These are phyloP conservation scores for Morone saxatilis DNA, from an alignment of 2,113 vertebrate species.

Conservation along the genomic window DNA sequence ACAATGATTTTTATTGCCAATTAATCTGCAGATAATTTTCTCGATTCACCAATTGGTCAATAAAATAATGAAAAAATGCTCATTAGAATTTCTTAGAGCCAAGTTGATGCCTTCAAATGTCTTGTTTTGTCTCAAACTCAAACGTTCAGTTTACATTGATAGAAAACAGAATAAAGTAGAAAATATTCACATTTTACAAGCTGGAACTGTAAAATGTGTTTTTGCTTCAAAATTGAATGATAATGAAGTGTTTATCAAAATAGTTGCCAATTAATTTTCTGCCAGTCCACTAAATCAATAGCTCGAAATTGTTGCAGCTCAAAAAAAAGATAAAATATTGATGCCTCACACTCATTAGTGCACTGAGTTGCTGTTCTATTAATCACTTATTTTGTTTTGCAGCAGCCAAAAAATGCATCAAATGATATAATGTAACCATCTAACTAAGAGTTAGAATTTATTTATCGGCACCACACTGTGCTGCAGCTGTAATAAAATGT, in stretches of 20 bases:
- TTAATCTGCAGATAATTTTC: neutral
- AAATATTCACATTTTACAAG: neutral
- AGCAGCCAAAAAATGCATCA: conserved; percentile 4
- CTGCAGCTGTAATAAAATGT: conserved; percentile 25
- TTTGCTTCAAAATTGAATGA: neutral
- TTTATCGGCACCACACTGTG: conserved; percentile 12
- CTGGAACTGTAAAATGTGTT: neutral
- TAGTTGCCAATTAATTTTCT: neutral
- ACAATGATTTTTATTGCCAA: too few relatives aligned
- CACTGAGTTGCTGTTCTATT: neutral
- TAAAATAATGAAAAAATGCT: too few relatives aligned
- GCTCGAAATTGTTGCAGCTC: neutral
- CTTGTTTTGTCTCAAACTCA: too few relatives aligned
- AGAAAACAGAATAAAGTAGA: neutral
- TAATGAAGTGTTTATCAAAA: neutral
- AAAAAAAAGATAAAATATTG: neutral
- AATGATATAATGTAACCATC: neutral
- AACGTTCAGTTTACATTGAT: neutral
- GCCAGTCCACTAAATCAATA: neutral
- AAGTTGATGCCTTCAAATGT: too few relatives aligned
- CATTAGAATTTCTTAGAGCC: too few relatives aligned
- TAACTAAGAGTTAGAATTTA: neutral
- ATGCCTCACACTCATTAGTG: neutral
- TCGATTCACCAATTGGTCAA: neutral
- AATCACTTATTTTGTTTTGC: conserved; percentile 13